Percentiles rank a stretch among this genome's conserved stretches.
These are phyloP conservation scores for Caenorhabditis auriculariae DNA, from an alignment of 2,888 invertebrate genomes.

Conservation along the genomic window DNA sequence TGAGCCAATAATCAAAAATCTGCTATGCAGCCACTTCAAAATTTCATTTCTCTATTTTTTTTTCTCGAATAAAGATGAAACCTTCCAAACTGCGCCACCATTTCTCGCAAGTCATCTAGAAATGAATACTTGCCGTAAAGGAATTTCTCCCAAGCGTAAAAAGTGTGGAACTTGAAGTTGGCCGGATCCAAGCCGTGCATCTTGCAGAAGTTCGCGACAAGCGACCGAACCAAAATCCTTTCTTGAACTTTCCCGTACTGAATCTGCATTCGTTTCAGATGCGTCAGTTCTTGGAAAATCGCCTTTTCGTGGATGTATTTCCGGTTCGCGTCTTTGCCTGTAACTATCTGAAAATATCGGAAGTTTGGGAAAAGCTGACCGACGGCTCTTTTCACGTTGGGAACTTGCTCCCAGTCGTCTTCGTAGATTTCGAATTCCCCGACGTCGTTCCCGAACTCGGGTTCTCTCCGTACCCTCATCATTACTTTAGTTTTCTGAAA, in stretches of 20 bases:
- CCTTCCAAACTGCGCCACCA: too few relatives aligned
- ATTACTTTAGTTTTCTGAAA: slow-evolving; percentile 13
- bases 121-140: slow-evolving; percentile 58
- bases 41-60: too few relatives aligned
- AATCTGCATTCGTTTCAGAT: slow-evolving; percentile 86
- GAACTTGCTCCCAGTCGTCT: slow-evolving; percentile 21
- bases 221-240: slow-evolving; percentile 54
- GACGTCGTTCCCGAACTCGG: slow-evolving; percentile 26
- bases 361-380: too few relatives aligned
- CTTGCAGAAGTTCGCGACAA: slow-evolving; percentile 60
- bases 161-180: slow-evolving; percentile 54
- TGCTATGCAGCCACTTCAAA: too few relatives aligned
- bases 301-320: slow-evolving; percentile 56
- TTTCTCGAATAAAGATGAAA: too few relatives aligned
- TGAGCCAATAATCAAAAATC: too few relatives aligned
- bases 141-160: slow-evolving; percentile 62
- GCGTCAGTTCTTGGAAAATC: slow-evolving; percentile 81
- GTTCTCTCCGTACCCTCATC: slow-evolving; percentile 25
- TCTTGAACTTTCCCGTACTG: slow-evolving; percentile 73
- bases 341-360: too few relatives aligned
- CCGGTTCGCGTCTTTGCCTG: slow-evolving; percentile 16
- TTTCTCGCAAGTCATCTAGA: too few relatives aligned
- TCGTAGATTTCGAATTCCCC: slow-evolving; percentile 37
- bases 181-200: slow-evolving; percentile 55
- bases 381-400: too few relatives aligned